Percentiles rank a stretch among this genome's conserved stretches.
These are phyloP conservation scores for Hestina assimilis DNA, from an alignment of 1,140 invertebrate genomes.

Conservation along the genomic window DNA sequence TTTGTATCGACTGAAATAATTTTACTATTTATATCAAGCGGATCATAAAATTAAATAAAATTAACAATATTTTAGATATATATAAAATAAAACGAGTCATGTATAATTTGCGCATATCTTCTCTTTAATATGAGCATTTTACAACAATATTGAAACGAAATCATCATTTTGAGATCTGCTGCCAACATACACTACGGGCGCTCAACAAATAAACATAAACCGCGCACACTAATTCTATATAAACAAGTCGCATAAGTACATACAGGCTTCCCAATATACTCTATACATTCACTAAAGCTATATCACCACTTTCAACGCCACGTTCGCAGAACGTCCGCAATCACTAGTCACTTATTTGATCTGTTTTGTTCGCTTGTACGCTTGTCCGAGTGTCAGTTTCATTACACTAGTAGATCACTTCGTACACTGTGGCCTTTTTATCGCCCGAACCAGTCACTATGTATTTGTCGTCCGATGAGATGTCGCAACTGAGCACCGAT, in stretches of 20 bases:
- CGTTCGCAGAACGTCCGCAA: slow-evolving; percentile 52
- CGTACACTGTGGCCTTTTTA: slow-evolving; percentile 99
- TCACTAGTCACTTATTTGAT: slow-evolving; percentile 45
- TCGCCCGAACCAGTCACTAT: slow-evolving; percentile 99
- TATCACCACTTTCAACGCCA: slow-evolving; percentile 64
- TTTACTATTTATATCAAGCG: too few species aligned
- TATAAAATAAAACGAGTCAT: slow-evolving; percentile 41
- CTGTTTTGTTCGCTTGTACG: slow-evolving; percentile 52
- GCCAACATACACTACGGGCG: slow-evolving; percentile 77
- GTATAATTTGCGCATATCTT: slow-evolving; percentile 73
- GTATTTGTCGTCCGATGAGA: slow-evolving; percentile 98
- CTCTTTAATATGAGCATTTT: slow-evolving; percentile 78
- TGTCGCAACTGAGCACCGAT: slow-evolving; percentile 99
- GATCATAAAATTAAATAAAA: too few species aligned
- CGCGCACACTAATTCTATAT: slow-evolving; percentile 77
- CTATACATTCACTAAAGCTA: slow-evolving; percentile 74
- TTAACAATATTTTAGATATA: background rate
- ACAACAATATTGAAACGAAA: slow-evolving; percentile 78
- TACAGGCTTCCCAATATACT: slow-evolving; percentile 71
- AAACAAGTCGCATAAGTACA: slow-evolving; percentile 77
- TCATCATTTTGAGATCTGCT: slow-evolving; percentile 77
- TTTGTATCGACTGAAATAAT: too few species aligned
- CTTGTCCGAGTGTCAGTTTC: slow-evolving; percentile 29
- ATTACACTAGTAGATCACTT: slow-evolving; percentile 92
- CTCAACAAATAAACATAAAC: slow-evolving; percentile 76